Percentiles rank a stretch among this genome's conserved stretches.
Conservation (phyloP, 2,797 vertebrate species). For the Lithobates sylvaticus region DNA sequence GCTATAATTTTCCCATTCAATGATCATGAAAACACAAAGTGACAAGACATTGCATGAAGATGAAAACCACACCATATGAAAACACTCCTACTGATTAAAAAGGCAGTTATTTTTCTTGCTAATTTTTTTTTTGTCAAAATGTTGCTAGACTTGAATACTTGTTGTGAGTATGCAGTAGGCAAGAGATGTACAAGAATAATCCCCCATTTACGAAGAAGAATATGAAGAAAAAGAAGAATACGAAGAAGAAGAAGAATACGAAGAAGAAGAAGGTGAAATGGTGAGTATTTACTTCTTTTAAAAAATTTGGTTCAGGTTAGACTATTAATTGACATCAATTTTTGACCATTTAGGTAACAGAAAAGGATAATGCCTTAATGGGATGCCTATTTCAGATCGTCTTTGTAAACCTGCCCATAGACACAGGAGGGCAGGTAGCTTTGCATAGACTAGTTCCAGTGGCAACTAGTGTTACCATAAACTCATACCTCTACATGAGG, state of each 20-base stretch:
- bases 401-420: no score
- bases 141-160: neutral
- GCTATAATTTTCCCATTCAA: neutral
- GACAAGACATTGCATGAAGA: neutral
- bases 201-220: no score
- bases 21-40: neutral
- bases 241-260: no score
- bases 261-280: neutral
- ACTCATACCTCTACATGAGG: no score
- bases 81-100: conserved; percentile 35
- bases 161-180: neutral
- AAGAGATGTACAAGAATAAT: no score
- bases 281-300: neutral
- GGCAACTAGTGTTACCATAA: no score
- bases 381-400: no score
- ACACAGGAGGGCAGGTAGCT: no score
- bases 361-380: no score
- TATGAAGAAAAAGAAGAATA: neutral
- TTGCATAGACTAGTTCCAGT: no score
- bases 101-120: conserved; percentile 9
- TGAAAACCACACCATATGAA: conserved; percentile 8
- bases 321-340: no score
- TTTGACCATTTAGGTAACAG: no score
- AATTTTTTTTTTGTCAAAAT: neutral
- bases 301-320: neutral